Conservation (phyloP, 1,140 invertebrate genomes). For the Drosophila malerkotliana region DNA sequence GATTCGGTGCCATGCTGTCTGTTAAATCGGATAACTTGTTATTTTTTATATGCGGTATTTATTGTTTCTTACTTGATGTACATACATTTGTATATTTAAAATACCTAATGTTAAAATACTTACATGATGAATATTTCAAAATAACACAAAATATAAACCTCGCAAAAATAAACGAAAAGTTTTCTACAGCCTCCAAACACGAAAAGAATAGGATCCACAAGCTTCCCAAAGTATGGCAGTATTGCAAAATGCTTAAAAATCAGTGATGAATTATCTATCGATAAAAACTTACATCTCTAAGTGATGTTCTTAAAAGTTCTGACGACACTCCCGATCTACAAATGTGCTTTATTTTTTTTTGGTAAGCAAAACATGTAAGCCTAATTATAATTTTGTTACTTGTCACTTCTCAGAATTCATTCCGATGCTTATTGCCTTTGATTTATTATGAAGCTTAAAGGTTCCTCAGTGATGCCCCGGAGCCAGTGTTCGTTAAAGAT, state of each 20-base stretch:
- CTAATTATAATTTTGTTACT: slow-evolving; percentile 1
- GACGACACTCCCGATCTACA: too few relatives aligned
- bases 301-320: too few relatives aligned
- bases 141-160: too few relatives aligned
- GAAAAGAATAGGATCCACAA: background rate
- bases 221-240: background rate
- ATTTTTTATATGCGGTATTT: too few relatives aligned
- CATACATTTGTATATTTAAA: too few relatives aligned
- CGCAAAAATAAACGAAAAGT: too few relatives aligned
- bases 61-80: too few relatives aligned
- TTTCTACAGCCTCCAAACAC: too few relatives aligned
- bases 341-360: background rate
- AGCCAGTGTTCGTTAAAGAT: slow-evolving; percentile 41
- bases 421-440: slow-evolving; percentile 20
- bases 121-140: too few relatives aligned
- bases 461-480: slow-evolving; percentile 12
- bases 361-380: background rate
- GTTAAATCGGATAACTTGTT: too few relatives aligned
- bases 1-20: background rate
- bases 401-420: slow-evolving; percentile 1
- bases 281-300: background rate
- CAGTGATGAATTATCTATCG: background rate
- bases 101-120: too few relatives aligned
- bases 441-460: slow-evolving; percentile 33
- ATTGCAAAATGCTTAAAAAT: background rate